A percentile compares a stretch with the other conserved stretches of the same genome.
These are phyloP conservation scores for Helogale parvula DNA, from an alignment of 2,113 vertebrate genomes.

Conservation along the genomic window DNA sequence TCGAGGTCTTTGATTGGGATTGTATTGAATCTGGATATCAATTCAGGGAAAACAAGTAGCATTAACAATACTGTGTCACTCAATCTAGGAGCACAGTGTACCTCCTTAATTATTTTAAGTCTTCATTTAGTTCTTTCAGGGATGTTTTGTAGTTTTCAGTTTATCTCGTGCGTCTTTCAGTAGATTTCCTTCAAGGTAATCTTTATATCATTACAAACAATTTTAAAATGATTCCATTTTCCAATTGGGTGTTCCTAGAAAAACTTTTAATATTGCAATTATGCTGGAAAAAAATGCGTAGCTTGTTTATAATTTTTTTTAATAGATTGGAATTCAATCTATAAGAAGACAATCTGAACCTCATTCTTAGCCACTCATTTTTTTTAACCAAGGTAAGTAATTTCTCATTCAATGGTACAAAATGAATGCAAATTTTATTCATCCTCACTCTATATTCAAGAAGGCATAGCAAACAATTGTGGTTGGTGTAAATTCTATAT, in stretches of 20 bases:
- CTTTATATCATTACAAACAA: background rate
- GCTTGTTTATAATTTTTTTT: constrained; percentile 3
- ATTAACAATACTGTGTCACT: background rate
- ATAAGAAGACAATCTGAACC: background rate
- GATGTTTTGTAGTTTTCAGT: background rate
- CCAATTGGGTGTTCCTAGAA: background rate
- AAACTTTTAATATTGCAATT: background rate
- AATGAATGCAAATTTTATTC: constrained; percentile 18
- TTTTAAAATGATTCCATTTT: constrained; percentile 33
- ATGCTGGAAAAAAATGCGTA: background rate
- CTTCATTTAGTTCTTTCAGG: background rate
- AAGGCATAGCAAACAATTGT: background rate
- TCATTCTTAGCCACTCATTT: background rate
- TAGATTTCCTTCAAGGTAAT: background rate
- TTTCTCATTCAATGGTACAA: background rate
- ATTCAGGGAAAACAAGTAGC: background rate
- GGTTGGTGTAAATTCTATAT: background rate
- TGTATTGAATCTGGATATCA: background rate
- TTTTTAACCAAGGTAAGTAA: background rate
- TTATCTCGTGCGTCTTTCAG: background rate
- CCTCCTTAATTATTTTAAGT: background rate
- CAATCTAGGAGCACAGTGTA: background rate
- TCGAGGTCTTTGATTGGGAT: background rate
- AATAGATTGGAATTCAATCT: background rate
- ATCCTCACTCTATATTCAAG: background rate